phyloP scores from a whole-genome alignment of 2,888 invertebrate genomes.

The Melangyna quadrimaculata region DNA sequence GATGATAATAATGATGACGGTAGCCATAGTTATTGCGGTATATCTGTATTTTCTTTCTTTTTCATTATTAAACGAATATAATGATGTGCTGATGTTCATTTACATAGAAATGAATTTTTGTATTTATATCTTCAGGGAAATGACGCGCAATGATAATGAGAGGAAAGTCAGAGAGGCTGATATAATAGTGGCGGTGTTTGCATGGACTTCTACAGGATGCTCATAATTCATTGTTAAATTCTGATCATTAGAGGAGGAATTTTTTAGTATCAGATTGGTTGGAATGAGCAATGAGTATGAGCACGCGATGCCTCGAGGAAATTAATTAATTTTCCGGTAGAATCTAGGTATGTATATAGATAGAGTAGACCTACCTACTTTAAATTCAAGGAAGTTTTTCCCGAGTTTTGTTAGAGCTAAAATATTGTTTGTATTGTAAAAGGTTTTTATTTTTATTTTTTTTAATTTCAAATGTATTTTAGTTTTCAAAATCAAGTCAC shows the following conservation, averaged over 20 bases:
- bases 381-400: too few relatives aligned
- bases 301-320: neutral
- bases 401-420: too few relatives aligned
- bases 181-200: neutral
- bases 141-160: neutral
- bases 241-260: constrained; percentile 28
- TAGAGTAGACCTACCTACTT: too few relatives aligned
- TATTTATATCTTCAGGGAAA: constrained; percentile 5
- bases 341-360: too few relatives aligned
- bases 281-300: neutral
- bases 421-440: too few relatives aligned
- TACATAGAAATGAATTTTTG: constrained; percentile 32
- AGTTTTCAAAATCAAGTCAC: too few relatives aligned
- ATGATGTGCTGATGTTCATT: constrained; percentile 55
- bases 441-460: too few relatives aligned
- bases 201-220: neutral
- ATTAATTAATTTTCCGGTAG: constrained; percentile 4
- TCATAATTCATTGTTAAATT: constrained; percentile 53
- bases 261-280: neutral
- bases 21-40: neutral
- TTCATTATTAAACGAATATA: constrained; percentile 19
- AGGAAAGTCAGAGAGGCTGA: neutral
- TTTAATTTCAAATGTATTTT: too few relatives aligned
- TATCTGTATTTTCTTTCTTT: neutral
- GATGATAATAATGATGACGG: neutral